Base-by-base conservation (phyloP, 37 sponge, comb jelly and placozoan genomes). In the Agelas oroides region DNA sequence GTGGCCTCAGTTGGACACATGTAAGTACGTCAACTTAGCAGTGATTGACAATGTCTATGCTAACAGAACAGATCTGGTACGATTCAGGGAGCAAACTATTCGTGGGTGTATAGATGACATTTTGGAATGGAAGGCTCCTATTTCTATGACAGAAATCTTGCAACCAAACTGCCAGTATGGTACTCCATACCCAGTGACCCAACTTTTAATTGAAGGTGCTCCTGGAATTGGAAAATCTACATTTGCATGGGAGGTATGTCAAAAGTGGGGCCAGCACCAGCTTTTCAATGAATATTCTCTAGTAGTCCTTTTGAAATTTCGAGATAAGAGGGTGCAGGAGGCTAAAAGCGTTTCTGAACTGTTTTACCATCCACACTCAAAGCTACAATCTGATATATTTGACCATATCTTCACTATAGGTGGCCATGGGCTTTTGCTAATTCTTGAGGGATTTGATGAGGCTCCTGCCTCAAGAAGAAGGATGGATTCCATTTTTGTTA, bases 391-490 rank as follows among this genome's bases (percentile, higher is more conserved):
- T 0, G 12, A 1, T 0, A 75, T 83, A 31, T 23, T 15, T 2
- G 31, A 37, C 1, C 30, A 73, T 30, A n/a, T n/a, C n/a, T n/a
- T n/a, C n/a, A 25, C 23, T 5, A 46, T 34, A 15, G 33, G 63
- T 24, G 84, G 84, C 20, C 17, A 56, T 0, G 65, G 65, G 1
- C 16, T 72, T 3, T 53, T 83, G 36, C 35, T 83, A 1, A 39
- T 83, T 8, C 65, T 83, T n/a, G 84, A 83, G 23, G 84, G 84
- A 13, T 73, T n/a, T n/a, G n/a, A n/a, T n/a, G n/a, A n/a, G n/a
- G n/a, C n/a, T n/a, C n/a, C n/a, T n/a, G n/a, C n/a, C 15, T 5
- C 28, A 3, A 16, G 16, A 14, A 27, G 31, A 28, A 25, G 13
- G 6, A 79, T 30, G 11, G 32, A 65, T 28, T 79, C 68, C 6